Evolutionary conservation across 2,113 vertebrate genomes (phyloP).

Genomic region (Boleophthalmus pectinirostris): DNA sequence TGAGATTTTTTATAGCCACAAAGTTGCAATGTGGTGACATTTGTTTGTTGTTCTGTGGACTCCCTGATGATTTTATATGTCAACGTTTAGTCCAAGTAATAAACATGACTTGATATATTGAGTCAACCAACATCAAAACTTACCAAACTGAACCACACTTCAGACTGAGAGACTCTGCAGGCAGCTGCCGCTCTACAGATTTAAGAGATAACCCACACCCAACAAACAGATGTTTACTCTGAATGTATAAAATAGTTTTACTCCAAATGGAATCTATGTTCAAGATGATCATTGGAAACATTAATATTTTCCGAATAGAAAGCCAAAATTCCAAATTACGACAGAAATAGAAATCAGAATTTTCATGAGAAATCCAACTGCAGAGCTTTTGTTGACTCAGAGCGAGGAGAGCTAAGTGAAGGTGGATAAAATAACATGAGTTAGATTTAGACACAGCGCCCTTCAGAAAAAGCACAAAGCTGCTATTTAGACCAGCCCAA

Average conservation of each 20-base stretch:
- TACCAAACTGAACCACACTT: neutral
- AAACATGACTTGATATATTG: neutral
- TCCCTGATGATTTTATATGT: neutral
- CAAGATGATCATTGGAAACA: too few species aligned
- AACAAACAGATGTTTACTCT: neutral
- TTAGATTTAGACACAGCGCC: slow-evolving; percentile 16
- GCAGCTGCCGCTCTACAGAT: neutral
- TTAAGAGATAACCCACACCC: neutral
- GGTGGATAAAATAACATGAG: slow-evolving; percentile 20
- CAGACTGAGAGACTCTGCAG: neutral
- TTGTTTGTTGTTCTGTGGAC: neutral
- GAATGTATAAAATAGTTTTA: neutral
- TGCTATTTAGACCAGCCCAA: slow-evolving; percentile 12
- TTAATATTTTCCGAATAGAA: too few species aligned
- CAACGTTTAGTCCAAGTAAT: neutral
- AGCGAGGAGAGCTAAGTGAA: neutral
- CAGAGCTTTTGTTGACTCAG: slow-evolving; percentile 28
- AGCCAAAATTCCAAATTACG: too few species aligned
- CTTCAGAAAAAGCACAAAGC: slow-evolving; percentile 24
- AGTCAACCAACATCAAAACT: neutral
- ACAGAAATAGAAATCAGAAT: too few species aligned
- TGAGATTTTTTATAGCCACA: neutral
- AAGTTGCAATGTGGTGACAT: neutral
- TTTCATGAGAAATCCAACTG: neutral
- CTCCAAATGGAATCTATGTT: too few species aligned